Conservation (phyloP, 2,113 vertebrate species). For the Polypterus senegalus region DNA sequence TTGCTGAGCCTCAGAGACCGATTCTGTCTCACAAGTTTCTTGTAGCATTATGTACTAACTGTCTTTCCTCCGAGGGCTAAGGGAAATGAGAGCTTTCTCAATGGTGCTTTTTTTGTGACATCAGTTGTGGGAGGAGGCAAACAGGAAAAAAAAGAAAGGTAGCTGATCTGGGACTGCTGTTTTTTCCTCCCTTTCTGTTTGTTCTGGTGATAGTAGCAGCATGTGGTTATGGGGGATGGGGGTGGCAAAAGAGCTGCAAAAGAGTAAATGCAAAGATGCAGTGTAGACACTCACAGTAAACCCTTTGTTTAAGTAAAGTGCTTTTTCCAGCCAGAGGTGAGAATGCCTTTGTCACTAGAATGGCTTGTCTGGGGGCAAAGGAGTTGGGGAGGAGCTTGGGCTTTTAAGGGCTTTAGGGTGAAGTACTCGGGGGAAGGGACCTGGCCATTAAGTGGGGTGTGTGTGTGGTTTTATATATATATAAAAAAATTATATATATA, state of each 20-base stretch:
- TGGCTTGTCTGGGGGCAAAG: no score
- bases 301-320: not conserved
- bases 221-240: not conserved
- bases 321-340: not conserved
- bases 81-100: no score
- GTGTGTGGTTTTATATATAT: no score
- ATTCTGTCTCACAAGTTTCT: no score
- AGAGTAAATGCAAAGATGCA: not conserved
- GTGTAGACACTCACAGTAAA: not conserved
- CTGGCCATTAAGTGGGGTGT: no score
- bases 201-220: not conserved
- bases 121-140: constrained; percentile 13
- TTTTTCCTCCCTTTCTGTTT: constrained; percentile 12
- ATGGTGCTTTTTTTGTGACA: not conserved
- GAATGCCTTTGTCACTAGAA: not conserved
- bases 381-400: no score
- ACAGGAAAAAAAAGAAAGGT: constrained; percentile 2
- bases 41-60: no score
- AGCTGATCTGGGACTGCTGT: constrained; percentile 20
- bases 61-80: no score
- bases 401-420: no score
- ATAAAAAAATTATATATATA: no score
- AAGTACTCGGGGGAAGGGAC: no score
- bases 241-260: not conserved
- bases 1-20: no score